Evolutionary conservation across 1,140 invertebrate species (phyloP).

Genomic region (Drosophila parabipectinata): DNA sequence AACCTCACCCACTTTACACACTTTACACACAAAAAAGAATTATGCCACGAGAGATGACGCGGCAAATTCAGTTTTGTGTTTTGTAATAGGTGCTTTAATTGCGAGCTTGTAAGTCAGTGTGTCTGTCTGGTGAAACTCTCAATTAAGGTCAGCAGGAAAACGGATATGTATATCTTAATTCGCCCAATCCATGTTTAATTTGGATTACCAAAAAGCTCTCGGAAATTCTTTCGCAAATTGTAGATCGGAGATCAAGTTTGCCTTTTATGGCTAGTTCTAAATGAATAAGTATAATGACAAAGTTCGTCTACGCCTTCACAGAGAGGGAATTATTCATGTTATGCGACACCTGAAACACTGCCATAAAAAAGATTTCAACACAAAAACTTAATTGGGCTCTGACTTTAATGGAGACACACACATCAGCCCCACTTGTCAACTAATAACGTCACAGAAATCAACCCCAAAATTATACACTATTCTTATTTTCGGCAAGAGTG

Average conservation of each 20-base stretch:
- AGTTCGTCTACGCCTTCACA: conserved; percentile 49
- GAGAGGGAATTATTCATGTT: conserved; percentile 62
- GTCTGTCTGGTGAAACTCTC: conserved; percentile 12
- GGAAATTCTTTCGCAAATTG: background rate
- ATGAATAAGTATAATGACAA: conserved; percentile 26
- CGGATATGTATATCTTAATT: conserved; percentile 44
- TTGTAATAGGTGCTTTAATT: conserved; percentile 46
- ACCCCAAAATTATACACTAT: conserved; percentile 23
- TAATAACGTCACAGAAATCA: conserved; percentile 26
- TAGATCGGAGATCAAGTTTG: conserved; percentile 16
- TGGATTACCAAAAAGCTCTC: conserved; percentile 7
- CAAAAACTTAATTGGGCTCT: conserved; percentile 65
- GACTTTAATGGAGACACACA: conserved; percentile 67
- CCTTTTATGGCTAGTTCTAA: conserved; percentile 55
- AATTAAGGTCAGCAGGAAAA: conserved; percentile 45
- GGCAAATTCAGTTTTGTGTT: conserved; percentile 49
- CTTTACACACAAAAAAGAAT: conserved; percentile 46
- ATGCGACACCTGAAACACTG: conserved; percentile 59
- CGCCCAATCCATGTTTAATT: conserved; percentile 17
- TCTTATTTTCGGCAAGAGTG: conserved; percentile 14
- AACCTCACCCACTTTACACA: conserved; percentile 47
- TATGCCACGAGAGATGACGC: conserved; percentile 62
- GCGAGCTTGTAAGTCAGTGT: conserved; percentile 24
- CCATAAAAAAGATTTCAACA: conserved; percentile 54
- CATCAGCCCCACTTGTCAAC: conserved; percentile 44